These are phyloP conservation scores for Coremacera marginata DNA, from an alignment of 2,888 invertebrate species.

Conservation along the genomic window DNA sequence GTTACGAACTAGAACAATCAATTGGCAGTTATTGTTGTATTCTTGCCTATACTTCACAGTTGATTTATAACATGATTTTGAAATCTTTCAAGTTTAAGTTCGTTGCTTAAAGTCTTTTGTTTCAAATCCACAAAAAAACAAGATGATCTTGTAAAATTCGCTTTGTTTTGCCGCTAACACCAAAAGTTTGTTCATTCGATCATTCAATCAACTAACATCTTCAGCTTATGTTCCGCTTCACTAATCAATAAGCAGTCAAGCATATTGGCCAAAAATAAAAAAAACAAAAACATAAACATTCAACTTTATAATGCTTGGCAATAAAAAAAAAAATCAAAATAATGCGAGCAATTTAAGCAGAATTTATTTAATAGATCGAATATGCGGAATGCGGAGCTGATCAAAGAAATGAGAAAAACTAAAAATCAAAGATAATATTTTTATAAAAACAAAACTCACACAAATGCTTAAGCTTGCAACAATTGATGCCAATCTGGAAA, in stretches of 20 bases:
- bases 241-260: constrained; percentile 56
- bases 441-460: background rate
- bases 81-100: background rate
- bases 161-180: constrained; percentile 5
- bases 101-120: constrained; percentile 4
- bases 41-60: no score
- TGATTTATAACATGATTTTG: no score
- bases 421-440: background rate
- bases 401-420: background rate
- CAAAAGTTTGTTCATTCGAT: background rate
- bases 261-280: constrained; percentile 9
- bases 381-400: background rate
- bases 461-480: background rate
- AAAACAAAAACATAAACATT: background rate
- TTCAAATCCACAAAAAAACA: background rate
- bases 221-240: constrained; percentile 5
- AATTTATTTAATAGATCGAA: background rate
- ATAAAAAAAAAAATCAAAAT: background rate
- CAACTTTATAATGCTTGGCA: background rate
- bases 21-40: no score
- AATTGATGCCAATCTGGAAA: no score
- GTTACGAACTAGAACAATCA: no score
- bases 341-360: background rate
- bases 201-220: constrained; percentile 1
- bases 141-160: background rate